Base-by-base conservation (phyloP, 2,888 invertebrate genomes). In the Acleris emargana region DNA sequence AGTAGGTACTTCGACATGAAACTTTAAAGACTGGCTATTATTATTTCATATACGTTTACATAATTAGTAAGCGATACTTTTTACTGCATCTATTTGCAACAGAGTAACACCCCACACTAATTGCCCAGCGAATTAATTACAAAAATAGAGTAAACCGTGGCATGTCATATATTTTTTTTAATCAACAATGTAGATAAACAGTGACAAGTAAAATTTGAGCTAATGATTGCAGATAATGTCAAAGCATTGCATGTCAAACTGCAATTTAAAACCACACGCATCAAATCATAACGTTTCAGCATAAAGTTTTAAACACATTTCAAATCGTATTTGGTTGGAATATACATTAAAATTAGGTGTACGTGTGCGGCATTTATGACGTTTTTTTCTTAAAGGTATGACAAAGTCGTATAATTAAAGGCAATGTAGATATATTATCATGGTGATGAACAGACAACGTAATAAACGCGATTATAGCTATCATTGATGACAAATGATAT, bases 351-450 rank as follows among this genome's bases (percentile, higher is more conserved):
- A 64, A 5, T 67, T n/a, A 17, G 5, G 28, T 20, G 20, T 42
- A 13, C 9, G 25, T 28, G 11, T 62, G 67, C 71, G 68, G 5
- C 64, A 60, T 67, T 59, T 69, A 64, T 54, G 61, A 62, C 60
- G 67, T 68, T 71, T 67, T 64, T 68, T 57, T 5, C 32, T 16
- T 9, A 20, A 17, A 58, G 16, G 16, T 54, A 50, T 57, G 64
- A 74, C 79, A 76, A 78, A 83, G 77, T 80, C 77, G 76, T 84
- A 80, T 83, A 84, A 86, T 86, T 86, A 84, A 74, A 77, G 77
- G 76, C 78, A 79, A 82, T 85, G 76, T 80, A 82, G 80, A 80
- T 81, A 77, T 79, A 82, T 80, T 78, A 82, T 79, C 76, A 61
- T 76, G 79, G 78, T 77, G 81, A 73, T 77, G 76, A 78, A 67